Percentiles rank a stretch among this genome's conserved stretches.
These are phyloP conservation scores for Drosophila asahinai DNA, from an alignment of 1,140 invertebrate genomes.

Conservation along the genomic window DNA sequence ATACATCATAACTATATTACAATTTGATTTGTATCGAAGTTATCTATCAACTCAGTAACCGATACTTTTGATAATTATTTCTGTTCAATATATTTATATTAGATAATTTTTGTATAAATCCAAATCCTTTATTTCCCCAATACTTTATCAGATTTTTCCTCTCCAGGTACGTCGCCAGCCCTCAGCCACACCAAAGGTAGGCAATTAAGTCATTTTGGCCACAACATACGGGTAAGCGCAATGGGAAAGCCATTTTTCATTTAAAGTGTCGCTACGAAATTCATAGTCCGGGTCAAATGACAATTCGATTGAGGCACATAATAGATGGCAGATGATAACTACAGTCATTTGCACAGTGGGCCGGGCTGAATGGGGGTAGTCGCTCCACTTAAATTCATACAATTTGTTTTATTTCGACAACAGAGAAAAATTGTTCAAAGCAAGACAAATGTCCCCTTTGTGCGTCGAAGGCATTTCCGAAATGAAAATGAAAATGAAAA, in stretches of 20 bases:
- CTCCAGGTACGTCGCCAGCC: not conserved
- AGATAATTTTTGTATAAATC: not conserved
- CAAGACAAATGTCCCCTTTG: conserved; percentile 70
- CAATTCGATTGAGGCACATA: conserved; percentile 68
- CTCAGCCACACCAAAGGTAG: conserved; percentile 5
- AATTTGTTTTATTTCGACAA: conserved; percentile 75
- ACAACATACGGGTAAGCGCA: conserved; percentile 16
- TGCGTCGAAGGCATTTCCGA: conserved; percentile 57
- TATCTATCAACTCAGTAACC: no score
- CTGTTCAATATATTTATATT: no score
- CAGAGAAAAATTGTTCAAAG: conserved; percentile 54
- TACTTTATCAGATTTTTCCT: not conserved
- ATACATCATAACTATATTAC: no score
- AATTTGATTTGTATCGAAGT: no score
- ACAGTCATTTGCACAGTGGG: conserved; percentile 62
- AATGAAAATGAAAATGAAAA: conserved; percentile 70
- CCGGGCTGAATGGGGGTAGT: conserved; percentile 11
- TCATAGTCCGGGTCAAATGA: conserved; percentile 46
- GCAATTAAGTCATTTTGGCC: conserved; percentile 42
- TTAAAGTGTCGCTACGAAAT: conserved; percentile 35
- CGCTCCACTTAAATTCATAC: conserved; percentile 65
- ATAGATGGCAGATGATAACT: conserved; percentile 66
- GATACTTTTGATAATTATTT: no score
- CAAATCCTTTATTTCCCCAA: no score
- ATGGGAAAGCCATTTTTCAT: conserved; percentile 38